phyloP scores from a whole-genome alignment of 1,140 invertebrate species.

The Drusus annulatus region DNA sequence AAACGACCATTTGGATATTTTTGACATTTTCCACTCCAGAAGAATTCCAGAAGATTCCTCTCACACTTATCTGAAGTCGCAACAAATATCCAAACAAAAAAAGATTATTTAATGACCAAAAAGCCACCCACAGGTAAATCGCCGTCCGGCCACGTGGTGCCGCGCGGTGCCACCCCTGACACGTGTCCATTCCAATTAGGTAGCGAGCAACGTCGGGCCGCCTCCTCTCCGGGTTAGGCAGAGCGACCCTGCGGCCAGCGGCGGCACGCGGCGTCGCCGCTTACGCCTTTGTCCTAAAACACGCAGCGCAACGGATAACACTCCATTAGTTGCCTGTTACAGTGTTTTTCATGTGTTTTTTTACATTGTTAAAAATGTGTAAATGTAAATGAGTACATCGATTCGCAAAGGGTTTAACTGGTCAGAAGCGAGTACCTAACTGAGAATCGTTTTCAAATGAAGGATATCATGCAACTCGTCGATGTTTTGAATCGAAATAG shows the following conservation, averaged over 20 bases:
- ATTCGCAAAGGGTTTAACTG: not conserved
- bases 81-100: no score
- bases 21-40: no score
- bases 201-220: no score
- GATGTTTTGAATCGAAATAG: no score
- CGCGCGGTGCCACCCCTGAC: not conserved
- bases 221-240: no score
- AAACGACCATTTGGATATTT: no score
- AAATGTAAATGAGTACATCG: not conserved
- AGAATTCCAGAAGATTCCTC: no score
- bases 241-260: not conserved
- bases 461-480: not conserved
- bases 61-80: no score
- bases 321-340: constrained; percentile 27
- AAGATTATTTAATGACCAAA: not conserved
- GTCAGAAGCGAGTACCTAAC: not conserved
- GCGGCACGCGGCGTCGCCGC: not conserved
- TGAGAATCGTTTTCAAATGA: not conserved
- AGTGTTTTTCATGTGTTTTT: no score
- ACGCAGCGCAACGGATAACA: not conserved
- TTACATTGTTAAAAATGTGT: not conserved
- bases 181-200: not conserved
- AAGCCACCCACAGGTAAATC: constrained; percentile 15
- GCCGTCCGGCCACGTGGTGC: not conserved
- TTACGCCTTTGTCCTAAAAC: no score